Base-by-base conservation (phyloP, 2,113 vertebrate genomes). In the Neotragus pygmaeus region DNA sequence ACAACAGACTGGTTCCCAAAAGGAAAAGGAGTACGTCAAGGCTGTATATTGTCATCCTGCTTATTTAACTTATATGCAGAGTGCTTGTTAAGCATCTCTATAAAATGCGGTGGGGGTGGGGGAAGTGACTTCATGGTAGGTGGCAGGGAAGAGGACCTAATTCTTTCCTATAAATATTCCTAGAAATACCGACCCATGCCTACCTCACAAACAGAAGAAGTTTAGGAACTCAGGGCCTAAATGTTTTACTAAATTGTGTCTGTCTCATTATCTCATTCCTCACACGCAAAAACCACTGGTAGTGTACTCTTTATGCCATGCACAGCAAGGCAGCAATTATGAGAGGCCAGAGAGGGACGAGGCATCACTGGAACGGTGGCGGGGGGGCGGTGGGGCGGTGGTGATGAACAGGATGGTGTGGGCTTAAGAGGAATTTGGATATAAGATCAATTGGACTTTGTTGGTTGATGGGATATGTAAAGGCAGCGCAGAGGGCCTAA, bases 351-450 rank as follows among this genome's bases (percentile, higher is more conserved):
- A 15, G 82, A 51, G 33, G 36, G 30, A 78, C 21, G 83, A 30
- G 49, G 11, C 21, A 73, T 39, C 55, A 33, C 15, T 45, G 13
- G 47, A 60, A 92, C 21, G 1, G 27, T 5, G 25, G 1, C 2
- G 25, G 4, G 4, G 4, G 60, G 30, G 15, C 49, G 0, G 12
- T 1, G 36, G 2, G 10, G 4, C n/a, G n/a, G n/a, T n/a, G n/a
- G n/a, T n/a, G 7, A 12, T 58, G 53, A 94, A 28, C 21, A 53
- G 55, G 16, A 77, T 8, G 3, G 17, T 28, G 23, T 58, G 51
- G n/a, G 17, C 17, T 94, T 85, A 53, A 90, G 28, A 60, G 3
- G 23, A 45, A 90, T 78, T 88, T 96, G 77, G 45, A 86, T 88
- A 78, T 49, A 86, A 94, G 92, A 90, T 70, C 70, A 94, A 49